Evolutionary conservation across 2,113 vertebrate species (phyloP).

Genomic region (Tragulus kanchil): DNA sequence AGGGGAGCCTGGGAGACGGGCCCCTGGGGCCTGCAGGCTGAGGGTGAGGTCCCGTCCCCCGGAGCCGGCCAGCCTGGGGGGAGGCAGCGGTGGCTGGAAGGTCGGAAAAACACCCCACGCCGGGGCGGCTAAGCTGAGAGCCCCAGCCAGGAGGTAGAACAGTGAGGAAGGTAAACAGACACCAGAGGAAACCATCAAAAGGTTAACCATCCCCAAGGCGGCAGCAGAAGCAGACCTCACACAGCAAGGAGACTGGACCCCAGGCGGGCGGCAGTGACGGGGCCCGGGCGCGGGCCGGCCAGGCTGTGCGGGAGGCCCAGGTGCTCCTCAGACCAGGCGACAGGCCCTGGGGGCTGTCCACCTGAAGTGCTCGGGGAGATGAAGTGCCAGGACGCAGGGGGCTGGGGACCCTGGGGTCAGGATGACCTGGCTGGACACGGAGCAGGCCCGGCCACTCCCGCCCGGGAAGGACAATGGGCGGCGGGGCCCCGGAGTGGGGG

Average conservation of each 20-base stretch:
- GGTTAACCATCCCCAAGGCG: constrained; percentile 46
- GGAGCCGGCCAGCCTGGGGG: neutral
- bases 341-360: accelerated
- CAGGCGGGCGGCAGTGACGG: neutral
- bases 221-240: constrained; percentile 50
- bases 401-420: neutral
- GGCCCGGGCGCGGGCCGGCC: neutral
- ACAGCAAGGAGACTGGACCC: neutral
- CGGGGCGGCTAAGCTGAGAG: constrained; percentile 70
- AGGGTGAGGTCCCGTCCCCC: neutral
- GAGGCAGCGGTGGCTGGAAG: constrained; percentile 19
- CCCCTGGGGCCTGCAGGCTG: neutral
- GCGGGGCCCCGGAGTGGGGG: neutral
- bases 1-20: neutral
- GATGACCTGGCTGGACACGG: neutral
- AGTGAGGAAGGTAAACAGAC: constrained; percentile 75
- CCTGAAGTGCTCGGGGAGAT: constrained; percentile 60
- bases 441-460: neutral
- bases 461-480: neutral
- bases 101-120: constrained; percentile 3
- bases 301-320: neutral
- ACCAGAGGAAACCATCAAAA: constrained; percentile 29
- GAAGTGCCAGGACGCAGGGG: neutral
- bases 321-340: neutral
- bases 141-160: constrained; percentile 75